A percentile compares a stretch with the other conserved stretches of the same genome.
Conservation (phyloP, 2,888 invertebrate species). For the Koerneria pararmatus region DNA sequence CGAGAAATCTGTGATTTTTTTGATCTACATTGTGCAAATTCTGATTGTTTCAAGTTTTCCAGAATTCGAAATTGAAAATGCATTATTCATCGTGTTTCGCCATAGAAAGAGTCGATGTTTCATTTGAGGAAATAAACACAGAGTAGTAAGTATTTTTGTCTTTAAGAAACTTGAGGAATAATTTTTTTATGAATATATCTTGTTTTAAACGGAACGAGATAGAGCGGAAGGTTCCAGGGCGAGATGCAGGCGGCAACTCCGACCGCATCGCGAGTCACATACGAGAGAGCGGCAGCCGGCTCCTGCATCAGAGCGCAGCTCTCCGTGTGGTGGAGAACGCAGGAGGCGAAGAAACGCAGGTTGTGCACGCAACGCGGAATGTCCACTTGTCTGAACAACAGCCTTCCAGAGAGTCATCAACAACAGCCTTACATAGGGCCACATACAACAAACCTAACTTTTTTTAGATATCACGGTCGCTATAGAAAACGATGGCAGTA, state of each 20-base stretch:
- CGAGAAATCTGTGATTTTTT: no score
- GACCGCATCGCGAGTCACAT: constrained; percentile 63
- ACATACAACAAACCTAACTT: no score
- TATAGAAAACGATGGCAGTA: no score
- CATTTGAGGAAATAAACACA: neutral
- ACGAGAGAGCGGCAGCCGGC: constrained; percentile 61
- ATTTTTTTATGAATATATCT: no score
- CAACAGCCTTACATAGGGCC: no score
- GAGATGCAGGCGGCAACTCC: constrained; percentile 66
- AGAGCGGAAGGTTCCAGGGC: constrained; percentile 67
- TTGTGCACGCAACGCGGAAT: constrained; percentile 66
- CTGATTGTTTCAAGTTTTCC: no score
- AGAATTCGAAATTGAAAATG: neutral
- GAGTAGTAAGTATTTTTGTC: neutral
- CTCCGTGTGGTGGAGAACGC: constrained; percentile 61
- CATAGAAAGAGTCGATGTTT: neutral
- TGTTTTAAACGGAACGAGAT: constrained; percentile 55
- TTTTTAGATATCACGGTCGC: no score
- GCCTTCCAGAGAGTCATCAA: no score
- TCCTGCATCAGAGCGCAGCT: constrained; percentile 51
- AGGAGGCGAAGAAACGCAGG: constrained; percentile 65
- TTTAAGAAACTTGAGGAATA: no score
- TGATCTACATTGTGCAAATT: no score
- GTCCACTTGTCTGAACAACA: constrained; percentile 60
- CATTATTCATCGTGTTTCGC: neutral